A percentile compares a stretch with the other conserved stretches of the same genome.
These are phyloP conservation scores for Drosophila longiperda DNA, from an alignment of 2,888 invertebrate species.

Conservation along the genomic window DNA sequence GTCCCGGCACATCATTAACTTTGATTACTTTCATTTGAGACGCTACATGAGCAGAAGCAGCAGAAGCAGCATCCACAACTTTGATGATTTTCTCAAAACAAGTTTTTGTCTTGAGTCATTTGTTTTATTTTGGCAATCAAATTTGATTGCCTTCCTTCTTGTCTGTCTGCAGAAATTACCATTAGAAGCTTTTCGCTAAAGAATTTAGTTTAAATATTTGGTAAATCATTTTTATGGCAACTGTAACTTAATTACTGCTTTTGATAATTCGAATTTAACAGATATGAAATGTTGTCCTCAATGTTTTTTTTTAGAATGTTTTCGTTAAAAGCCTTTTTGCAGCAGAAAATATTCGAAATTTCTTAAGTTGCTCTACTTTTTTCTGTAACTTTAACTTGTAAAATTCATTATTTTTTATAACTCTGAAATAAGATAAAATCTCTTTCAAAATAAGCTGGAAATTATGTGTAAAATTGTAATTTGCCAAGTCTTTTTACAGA, in stretches of 20 bases:
- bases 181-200: slow-evolving; percentile 13
- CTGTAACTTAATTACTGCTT: slow-evolving; percentile 15
- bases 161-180: slow-evolving; percentile 22
- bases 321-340: not conserved
- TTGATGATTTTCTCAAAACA: slow-evolving; percentile 32
- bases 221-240: slow-evolving; percentile 24
- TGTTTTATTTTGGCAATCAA: slow-evolving; percentile 67
- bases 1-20: slow-evolving; percentile 65
- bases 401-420: not conserved
- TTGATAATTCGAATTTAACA: slow-evolving; percentile 12
- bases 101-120: slow-evolving; percentile 67
- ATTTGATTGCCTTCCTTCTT: slow-evolving; percentile 38
- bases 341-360: not conserved
- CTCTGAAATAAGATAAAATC: slow-evolving; percentile 1
- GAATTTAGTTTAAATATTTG: slow-evolving; percentile 8
- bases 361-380: not conserved
- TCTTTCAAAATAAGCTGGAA: not conserved
- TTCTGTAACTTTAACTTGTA: not conserved
- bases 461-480: not conserved
- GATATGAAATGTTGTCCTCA: not conserved
- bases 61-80: slow-evolving; percentile 10
- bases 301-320: not conserved
- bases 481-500: slow-evolving; percentile 14
- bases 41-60: slow-evolving; percentile 37
- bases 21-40: slow-evolving; percentile 77